Base-by-base conservation (phyloP, 2,113 vertebrate genomes). In the Hemiscyllium ocellatum region DNA sequence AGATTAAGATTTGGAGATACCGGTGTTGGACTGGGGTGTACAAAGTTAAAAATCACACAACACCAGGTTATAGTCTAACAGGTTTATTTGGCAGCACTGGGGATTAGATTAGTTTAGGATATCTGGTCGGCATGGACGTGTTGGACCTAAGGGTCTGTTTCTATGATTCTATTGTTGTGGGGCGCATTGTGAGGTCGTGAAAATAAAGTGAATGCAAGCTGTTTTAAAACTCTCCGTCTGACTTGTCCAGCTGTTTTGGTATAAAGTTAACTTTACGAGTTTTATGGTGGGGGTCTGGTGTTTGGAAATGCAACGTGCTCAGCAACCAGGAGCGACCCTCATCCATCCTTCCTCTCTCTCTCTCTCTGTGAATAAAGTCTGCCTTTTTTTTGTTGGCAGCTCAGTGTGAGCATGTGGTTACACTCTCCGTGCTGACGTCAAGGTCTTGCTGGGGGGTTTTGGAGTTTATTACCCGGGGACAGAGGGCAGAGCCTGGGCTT, bases 391-490 rank as follows among this genome's bases (percentile, higher is more conserved):
- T 12, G 56, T 61, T 90, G 33, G 89, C 89, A 93, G 89, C 89
- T 33, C 17, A 33, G 61, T 93, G 61, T 20, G 1, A 66, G 89
- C 89, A 66, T 93, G 89, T 66, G 89, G 56, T 93, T 93, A 37
- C 33, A 93, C 33, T 93, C 61, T 20, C 1, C 5, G 89, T n/a
- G 89, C 61, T 93, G 89, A 93, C 89, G 89, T 93, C 89, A 93
- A 65, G 56, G 1, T 37, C 5, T 12, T 61, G 87, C 61, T 37
- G 89, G 89, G 4, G 33, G 42, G 42, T 13, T 37, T n/a, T 66
- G 89, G 33, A n/a, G 89, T 68, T 93, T 37, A 93, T 93, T 93
- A 66, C 89, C 89, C 89, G 61, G 87, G 89, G 61, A 93, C 33
- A 17, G 89, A 66, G 89, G 61, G 89, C 17, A 83, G 80, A 37